A percentile compares a stretch with the other conserved stretches of the same genome.
phyloP scores from a whole-genome alignment of 2,113 vertebrate species.

The Psittacara wagleri region DNA sequence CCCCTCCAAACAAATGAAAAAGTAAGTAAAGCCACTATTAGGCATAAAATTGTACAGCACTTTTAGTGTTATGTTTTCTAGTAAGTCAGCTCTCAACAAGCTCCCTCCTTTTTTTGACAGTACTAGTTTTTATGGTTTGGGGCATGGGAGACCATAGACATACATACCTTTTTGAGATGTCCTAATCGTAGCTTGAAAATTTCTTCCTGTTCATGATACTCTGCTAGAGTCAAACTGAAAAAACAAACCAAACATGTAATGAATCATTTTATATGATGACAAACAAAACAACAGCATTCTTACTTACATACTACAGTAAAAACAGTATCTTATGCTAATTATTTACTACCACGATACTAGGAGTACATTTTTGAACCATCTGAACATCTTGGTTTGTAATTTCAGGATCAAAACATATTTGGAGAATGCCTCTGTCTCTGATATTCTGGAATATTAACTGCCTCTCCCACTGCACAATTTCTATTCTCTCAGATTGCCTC shows the following conservation, averaged over 20 bases:
- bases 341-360: not conserved
- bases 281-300: not conserved
- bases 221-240: constrained; percentile 93
- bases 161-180: constrained; percentile 96
- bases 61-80: not conserved
- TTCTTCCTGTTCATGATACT: constrained; percentile 99
- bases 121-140: not conserved
- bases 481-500: not conserved
- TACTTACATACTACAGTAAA: not conserved
- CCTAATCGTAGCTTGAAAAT: constrained; percentile 98
- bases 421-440: not conserved
- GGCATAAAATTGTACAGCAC: not conserved
- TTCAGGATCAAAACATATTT: not conserved
- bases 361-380: not conserved
- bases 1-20: not conserved
- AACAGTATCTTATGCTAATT: not conserved
- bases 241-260: not conserved
- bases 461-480: not conserved
- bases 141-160: not conserved
- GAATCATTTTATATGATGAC: not conserved
- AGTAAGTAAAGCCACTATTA: not conserved
- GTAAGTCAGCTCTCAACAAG: not conserved
- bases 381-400: not conserved
- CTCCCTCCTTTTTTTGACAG: not conserved
- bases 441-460: not conserved